These are phyloP conservation scores for Nysson spinosus DNA, from an alignment of 2,888 invertebrate species.

Conservation along the genomic window DNA sequence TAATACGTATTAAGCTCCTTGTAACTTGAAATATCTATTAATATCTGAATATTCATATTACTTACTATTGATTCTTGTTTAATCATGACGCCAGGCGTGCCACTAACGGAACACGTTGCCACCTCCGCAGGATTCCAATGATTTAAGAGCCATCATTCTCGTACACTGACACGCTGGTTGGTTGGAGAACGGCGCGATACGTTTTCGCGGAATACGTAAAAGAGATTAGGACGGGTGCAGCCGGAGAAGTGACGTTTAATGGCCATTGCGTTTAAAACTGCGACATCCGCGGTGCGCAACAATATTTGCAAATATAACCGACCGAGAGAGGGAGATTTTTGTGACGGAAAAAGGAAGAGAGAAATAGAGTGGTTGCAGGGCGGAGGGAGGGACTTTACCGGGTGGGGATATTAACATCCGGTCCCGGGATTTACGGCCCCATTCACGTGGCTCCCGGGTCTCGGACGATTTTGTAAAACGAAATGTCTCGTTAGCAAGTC, in stretches of 20 bases:
- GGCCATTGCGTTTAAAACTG: slow-evolving; percentile 58
- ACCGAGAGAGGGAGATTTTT: slow-evolving; percentile 1
- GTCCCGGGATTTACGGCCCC: slow-evolving; percentile 70
- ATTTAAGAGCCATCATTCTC: slow-evolving; percentile 54
- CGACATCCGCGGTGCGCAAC: slow-evolving; percentile 56
- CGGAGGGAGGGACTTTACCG: slow-evolving; percentile 1
- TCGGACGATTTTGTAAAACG: slow-evolving; percentile 74
- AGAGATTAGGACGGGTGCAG: slow-evolving; percentile 52
- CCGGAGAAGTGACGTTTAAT: slow-evolving; percentile 59
- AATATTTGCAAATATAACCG: slow-evolving; percentile 56
- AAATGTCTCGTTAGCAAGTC: slow-evolving; percentile 74
- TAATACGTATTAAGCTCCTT: too few relatives aligned
- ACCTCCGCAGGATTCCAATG: slow-evolving; percentile 34
- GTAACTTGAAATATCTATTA: too few relatives aligned
- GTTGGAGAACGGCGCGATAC: slow-evolving; percentile 10
- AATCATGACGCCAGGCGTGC: neutral
- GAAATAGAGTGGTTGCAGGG: too few relatives aligned
- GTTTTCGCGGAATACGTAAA: slow-evolving; percentile 55
- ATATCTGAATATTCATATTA: neutral
- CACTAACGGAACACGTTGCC: slow-evolving; percentile 32
- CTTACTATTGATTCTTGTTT: slow-evolving; percentile 21
- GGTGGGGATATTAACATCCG: slow-evolving; percentile 72
- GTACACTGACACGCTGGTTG: slow-evolving; percentile 16
- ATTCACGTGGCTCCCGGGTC: slow-evolving; percentile 64
- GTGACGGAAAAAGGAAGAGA: slow-evolving; percentile 1